phyloP scores from a whole-genome alignment of 2,113 vertebrate species.

The Notiomystis cincta region DNA sequence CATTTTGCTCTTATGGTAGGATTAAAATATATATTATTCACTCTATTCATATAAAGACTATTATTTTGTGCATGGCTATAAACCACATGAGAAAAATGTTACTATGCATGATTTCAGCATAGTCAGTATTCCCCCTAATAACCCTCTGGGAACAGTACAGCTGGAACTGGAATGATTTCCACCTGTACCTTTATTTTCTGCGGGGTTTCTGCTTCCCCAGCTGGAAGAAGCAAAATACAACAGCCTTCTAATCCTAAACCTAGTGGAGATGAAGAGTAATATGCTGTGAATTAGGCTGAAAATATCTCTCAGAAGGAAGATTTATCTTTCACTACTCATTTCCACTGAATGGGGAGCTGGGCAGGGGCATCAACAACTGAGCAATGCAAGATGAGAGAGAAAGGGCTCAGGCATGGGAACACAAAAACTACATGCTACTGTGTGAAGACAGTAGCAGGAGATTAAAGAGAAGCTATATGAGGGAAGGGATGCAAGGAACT shows the following conservation, averaged over 20 bases:
- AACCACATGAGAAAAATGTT: not conserved
- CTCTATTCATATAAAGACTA: not conserved
- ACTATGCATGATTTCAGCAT: not conserved
- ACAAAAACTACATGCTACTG: not conserved
- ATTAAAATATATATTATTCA: not conserved
- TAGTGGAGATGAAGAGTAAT: not conserved
- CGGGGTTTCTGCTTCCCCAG: not conserved
- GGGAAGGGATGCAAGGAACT: not conserved
- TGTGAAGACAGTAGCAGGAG: not conserved
- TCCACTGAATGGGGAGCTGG: not conserved
- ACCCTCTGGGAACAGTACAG: not conserved
- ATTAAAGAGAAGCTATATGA: not conserved
- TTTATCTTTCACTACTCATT: not conserved
- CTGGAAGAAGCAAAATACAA: not conserved
- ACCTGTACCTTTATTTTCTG: not conserved
- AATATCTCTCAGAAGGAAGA: not conserved
- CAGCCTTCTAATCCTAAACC: not conserved
- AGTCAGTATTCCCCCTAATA: not conserved
- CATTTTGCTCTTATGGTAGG: not conserved
- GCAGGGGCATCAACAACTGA: not conserved
- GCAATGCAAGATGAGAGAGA: not conserved
- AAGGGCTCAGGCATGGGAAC: not conserved
- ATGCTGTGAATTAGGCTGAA: not conserved
- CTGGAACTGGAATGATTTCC: not conserved
- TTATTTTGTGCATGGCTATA: not conserved